These are phyloP conservation scores for Orchestia grillus DNA, from an alignment of 1,140 invertebrate species.

Conservation along the genomic window DNA sequence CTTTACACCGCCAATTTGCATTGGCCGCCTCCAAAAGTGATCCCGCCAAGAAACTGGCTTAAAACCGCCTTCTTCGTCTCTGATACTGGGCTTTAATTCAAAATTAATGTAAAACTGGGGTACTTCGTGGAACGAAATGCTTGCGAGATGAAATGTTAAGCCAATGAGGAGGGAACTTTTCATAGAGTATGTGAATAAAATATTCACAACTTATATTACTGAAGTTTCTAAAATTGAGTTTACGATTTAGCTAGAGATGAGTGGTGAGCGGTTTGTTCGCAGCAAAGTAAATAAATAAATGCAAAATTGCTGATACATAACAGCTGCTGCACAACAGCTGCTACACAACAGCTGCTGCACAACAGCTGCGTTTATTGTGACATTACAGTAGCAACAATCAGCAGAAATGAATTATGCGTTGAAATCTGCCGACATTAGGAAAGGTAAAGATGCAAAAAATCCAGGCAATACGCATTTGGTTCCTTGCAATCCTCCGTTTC, in stretches of 20 bases:
- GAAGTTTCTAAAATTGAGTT: not conserved
- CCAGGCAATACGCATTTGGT: no score
- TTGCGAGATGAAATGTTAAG: not conserved
- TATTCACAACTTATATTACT: not conserved
- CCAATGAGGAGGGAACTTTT: not conserved
- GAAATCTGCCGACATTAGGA: no score
- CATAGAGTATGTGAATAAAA: not conserved
- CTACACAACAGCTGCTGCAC: no score
- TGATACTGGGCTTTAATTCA: not conserved
- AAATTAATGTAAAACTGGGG: not conserved
- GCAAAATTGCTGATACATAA: no score
- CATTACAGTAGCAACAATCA: no score
- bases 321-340: no score
- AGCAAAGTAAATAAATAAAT: no score
- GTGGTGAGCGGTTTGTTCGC: not conserved
- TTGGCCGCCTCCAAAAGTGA: slow-evolving; percentile 8
- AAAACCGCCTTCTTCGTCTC: not conserved
- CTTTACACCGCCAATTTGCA: slow-evolving; percentile 43
- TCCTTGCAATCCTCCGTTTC: not conserved
- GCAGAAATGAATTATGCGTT: no score
- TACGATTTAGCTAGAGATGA: not conserved
- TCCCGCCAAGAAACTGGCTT: not conserved
- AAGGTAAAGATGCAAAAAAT: no score
- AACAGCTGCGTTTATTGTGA: no score
- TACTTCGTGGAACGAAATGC: not conserved